A percentile compares a stretch with the other conserved stretches of the same genome.
Conservation (phyloP, 2,113 vertebrate genomes). For the Thinocorus orbignyianus region DNA sequence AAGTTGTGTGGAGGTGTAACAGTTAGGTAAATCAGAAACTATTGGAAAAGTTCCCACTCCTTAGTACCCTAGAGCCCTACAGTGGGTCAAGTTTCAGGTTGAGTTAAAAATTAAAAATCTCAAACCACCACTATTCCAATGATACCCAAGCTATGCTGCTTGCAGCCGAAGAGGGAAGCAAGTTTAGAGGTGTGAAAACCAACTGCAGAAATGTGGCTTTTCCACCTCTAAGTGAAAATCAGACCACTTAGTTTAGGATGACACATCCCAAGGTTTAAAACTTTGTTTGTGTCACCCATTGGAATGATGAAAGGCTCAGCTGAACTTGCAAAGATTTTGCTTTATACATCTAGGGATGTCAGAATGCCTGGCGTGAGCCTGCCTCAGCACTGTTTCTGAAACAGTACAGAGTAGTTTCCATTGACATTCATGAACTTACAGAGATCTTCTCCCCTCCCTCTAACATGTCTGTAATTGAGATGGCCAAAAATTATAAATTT, state of each 20-base stretch:
- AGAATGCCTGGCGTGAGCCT: rapidly evolving
- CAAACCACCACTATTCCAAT: background rate
- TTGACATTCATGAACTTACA: background rate
- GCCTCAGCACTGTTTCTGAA: background rate
- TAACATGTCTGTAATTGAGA: background rate
- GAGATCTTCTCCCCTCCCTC: background rate
- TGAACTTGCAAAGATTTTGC: background rate
- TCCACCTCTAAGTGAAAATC: background rate
- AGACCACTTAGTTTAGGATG: background rate
- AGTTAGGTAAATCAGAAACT: background rate
- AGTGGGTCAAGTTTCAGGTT: background rate
- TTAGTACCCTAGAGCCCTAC: background rate
- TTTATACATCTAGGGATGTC: background rate
- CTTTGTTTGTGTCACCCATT: background rate
- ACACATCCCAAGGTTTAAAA: background rate
- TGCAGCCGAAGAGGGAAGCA: background rate
- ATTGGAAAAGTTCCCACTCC: background rate
- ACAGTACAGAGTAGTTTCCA: background rate
- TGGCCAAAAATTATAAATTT: background rate
- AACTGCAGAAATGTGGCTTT: background rate
- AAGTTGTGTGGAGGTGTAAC: background rate
- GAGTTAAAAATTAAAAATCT: background rate
- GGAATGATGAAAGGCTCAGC: background rate
- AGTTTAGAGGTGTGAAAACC: background rate
- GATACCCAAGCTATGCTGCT: background rate